Evolutionary conservation across 2,888 invertebrate genomes (phyloP).

Genomic region (Disparrhopalites patrizii): DNA sequence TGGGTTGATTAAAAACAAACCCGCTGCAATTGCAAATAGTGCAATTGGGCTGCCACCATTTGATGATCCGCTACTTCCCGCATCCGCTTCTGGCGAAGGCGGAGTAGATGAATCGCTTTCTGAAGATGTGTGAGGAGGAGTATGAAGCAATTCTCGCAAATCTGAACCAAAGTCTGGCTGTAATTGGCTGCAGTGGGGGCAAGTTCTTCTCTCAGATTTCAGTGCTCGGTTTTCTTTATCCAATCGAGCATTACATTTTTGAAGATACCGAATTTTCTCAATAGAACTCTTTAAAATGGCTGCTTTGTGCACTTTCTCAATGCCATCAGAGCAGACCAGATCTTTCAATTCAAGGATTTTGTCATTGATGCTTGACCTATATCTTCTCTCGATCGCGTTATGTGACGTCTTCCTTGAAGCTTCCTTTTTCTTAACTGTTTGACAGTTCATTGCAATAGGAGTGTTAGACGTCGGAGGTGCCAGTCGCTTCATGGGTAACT

Average conservation of each 20-base stretch:
- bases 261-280: slow-evolving; percentile 87
- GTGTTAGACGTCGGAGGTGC: slow-evolving; percentile 50
- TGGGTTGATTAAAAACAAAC: slow-evolving; percentile 46
- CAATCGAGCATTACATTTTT: slow-evolving; percentile 77
- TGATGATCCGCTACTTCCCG: too few species aligned
- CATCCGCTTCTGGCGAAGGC: slow-evolving; percentile 34
- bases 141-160: slow-evolving; percentile 39
- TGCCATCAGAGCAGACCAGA: slow-evolving; percentile 64
- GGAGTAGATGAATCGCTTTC: slow-evolving; percentile 31
- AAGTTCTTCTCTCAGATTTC: slow-evolving; percentile 54
- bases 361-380: slow-evolving; percentile 97
- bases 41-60: slow-evolving; percentile 38
- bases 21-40: slow-evolving; percentile 46
- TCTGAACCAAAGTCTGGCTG: slow-evolving; percentile 28
- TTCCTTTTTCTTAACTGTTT: slow-evolving; percentile 29
- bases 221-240: slow-evolving; percentile 80
- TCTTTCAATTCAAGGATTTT: slow-evolving; percentile 95
- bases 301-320: slow-evolving; percentile 78
- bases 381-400: slow-evolving; percentile 97
- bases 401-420: slow-evolving; percentile 68
- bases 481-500: slow-evolving; percentile 72
- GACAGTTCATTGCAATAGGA: background rate
- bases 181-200: slow-evolving; percentile 38
- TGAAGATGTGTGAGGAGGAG: slow-evolving; percentile 41
- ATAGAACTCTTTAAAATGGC: slow-evolving; percentile 94